A percentile compares a stretch with the other conserved stretches of the same genome.
These are phyloP conservation scores for Aphelinus atriplicis DNA, from an alignment of 1,140 invertebrate species.

Conservation along the genomic window DNA sequence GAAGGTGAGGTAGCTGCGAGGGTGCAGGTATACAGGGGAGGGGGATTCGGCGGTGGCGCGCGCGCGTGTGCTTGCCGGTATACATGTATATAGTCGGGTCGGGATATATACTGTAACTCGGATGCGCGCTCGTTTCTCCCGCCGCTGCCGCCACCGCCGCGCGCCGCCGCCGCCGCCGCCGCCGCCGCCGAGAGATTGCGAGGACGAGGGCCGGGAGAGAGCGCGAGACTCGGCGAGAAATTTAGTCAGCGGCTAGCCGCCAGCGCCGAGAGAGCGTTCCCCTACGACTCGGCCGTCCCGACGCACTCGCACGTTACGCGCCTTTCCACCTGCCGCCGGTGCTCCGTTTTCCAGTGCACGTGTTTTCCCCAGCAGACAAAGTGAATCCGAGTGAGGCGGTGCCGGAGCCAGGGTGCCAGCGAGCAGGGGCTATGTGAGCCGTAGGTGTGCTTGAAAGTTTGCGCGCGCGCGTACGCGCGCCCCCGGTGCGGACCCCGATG, in stretches of 20 bases:
- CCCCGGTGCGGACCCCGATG: too few relatives aligned
- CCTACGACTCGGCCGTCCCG: too few relatives aligned
- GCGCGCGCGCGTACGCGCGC: too few relatives aligned
- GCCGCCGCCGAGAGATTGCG: slow-evolving; percentile 43
- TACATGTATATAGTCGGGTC: slow-evolving; percentile 37
- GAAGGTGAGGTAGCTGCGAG: not conserved
- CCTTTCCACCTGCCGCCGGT: too few relatives aligned
- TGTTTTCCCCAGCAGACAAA: too few relatives aligned
- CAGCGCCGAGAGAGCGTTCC: slow-evolving; percentile 30
- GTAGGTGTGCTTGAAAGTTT: too few relatives aligned
- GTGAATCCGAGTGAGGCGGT: too few relatives aligned
- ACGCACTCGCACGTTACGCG: too few relatives aligned
- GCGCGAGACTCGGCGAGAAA: slow-evolving; percentile 28
- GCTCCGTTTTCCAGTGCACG: too few relatives aligned
- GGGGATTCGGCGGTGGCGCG: not conserved
- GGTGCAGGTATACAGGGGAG: slow-evolving; percentile 29
- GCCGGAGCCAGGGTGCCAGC: too few relatives aligned
- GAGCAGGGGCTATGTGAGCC: too few relatives aligned
- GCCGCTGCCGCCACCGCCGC: not conserved
- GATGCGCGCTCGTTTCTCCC: slow-evolving; percentile 2
- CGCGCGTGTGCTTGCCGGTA: not conserved
- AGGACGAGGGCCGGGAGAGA: slow-evolving; percentile 24
- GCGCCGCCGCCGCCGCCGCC: not conserved
- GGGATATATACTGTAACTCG: not conserved
- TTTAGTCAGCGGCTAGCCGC: slow-evolving; percentile 65